A percentile compares a stretch with the other conserved stretches of the same genome.
These are phyloP conservation scores for Sebastes minor DNA, from an alignment of 2,797 vertebrate genomes.

Conservation along the genomic window DNA sequence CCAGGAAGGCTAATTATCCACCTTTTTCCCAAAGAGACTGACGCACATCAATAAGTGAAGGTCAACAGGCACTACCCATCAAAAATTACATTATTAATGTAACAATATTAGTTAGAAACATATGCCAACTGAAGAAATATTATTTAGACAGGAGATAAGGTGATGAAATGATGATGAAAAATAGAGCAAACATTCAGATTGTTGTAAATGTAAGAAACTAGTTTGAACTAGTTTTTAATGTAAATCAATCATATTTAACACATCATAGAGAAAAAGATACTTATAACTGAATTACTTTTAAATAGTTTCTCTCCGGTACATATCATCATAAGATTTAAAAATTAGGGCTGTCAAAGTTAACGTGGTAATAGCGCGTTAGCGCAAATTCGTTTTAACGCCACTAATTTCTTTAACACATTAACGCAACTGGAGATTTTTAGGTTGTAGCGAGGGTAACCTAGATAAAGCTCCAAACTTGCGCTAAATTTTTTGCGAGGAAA, in stretches of 20 bases:
- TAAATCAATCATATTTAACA: background rate
- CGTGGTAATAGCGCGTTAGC: no score
- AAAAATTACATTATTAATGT: background rate
- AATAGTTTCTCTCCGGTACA: background rate
- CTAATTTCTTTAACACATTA: no score
- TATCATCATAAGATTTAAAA: background rate
- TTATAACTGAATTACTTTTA: background rate
- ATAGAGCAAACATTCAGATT: background rate
- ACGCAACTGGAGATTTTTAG: no score
- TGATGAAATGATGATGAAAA: background rate
- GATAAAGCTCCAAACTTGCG: no score
- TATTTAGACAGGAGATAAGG: background rate
- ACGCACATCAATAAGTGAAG: slow-evolving; percentile 42
- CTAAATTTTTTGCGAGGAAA: no score
- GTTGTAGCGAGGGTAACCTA: no score
- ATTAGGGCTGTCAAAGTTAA: background rate
- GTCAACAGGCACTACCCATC: background rate
- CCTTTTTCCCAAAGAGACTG: slow-evolving; percentile 58
- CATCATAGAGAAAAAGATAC: background rate
- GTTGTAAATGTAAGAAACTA: background rate
- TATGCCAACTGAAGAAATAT: background rate
- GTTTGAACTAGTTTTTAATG: background rate
- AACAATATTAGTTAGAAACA: background rate
- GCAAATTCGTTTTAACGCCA: no score
- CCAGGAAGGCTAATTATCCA: slow-evolving; percentile 55